Evolutionary conservation across 2,888 invertebrate genomes (phyloP).

Genomic region (Psococerastis gibbosa): DNA sequence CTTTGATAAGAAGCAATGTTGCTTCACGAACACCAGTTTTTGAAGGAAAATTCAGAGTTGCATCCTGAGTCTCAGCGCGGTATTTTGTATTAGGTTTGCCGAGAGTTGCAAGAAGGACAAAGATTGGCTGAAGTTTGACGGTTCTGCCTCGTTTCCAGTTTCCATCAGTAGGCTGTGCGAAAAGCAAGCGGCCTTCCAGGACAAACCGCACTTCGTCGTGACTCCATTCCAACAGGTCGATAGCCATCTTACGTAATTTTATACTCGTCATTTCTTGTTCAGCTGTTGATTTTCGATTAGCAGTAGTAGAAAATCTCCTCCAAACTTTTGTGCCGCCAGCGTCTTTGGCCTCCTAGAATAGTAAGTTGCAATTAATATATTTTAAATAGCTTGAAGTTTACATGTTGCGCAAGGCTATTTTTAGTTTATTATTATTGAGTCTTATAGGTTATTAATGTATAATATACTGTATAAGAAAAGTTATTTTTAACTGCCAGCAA

Average conservation of each 20-base stretch:
- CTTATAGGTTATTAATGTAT: too few relatives aligned
- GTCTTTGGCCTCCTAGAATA: slow-evolving; percentile 56
- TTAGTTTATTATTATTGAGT: too few relatives aligned
- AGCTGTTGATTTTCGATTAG: slow-evolving; percentile 49
- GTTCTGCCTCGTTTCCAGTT: slow-evolving; percentile 80
- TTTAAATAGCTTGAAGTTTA: too few relatives aligned
- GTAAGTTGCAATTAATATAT: too few relatives aligned
- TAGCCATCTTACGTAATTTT: slow-evolving; percentile 78
- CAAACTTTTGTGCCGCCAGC: slow-evolving; percentile 74
- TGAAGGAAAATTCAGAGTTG: slow-evolving; percentile 42
- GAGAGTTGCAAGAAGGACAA: slow-evolving; percentile 76
- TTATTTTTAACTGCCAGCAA: too few relatives aligned
- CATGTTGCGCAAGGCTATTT: too few relatives aligned
- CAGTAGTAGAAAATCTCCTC: slow-evolving; percentile 31
- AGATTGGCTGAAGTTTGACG: slow-evolving; percentile 70
- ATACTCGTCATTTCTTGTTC: slow-evolving; percentile 81
- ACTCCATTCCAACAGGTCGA: slow-evolving; percentile 86
- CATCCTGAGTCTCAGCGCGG: slow-evolving; percentile 40
- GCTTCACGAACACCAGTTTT: slow-evolving; percentile 65
- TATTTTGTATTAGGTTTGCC: slow-evolving; percentile 64
- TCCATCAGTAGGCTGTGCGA: slow-evolving; percentile 77
- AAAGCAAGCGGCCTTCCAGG: slow-evolving; percentile 71
- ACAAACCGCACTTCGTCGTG: slow-evolving; percentile 83
- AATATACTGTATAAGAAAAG: too few relatives aligned
- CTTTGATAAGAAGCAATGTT: slow-evolving; percentile 68